These are phyloP conservation scores for Lithophane leautieri DNA, from an alignment of 2,888 invertebrate genomes.

Conservation along the genomic window DNA sequence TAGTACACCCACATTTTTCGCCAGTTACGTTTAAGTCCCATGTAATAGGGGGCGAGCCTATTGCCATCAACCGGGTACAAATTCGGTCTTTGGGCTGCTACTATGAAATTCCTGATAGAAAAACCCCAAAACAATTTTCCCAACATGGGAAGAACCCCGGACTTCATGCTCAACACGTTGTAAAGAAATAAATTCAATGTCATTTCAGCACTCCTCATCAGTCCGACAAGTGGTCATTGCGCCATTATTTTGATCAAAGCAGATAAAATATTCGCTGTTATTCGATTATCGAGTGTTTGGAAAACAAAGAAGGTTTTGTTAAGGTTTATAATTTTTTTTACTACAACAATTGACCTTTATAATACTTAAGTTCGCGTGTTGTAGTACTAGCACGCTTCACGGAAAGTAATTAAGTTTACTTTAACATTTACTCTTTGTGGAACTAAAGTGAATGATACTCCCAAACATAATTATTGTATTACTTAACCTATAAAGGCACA, in stretches of 20 bases:
- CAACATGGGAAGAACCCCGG: too few species aligned
- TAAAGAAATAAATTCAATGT: too few species aligned
- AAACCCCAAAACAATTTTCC: too few species aligned
- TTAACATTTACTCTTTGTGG: conserved; percentile 3
- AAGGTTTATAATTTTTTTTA: neutral
- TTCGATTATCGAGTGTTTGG: neutral
- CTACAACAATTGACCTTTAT: conserved; percentile 13
- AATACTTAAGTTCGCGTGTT: conserved; percentile 20
- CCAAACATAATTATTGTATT: conserved; percentile 16
- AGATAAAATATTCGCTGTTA: neutral
- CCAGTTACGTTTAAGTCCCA: too few species aligned
- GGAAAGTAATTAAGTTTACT: conserved; percentile 26
- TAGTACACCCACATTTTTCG: too few species aligned
- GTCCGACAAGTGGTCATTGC: neutral
- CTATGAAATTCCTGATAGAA: too few species aligned
- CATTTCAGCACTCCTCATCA: too few species aligned
- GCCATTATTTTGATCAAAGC: too few species aligned
- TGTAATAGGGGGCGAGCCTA: too few species aligned
- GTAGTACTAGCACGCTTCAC: conserved; percentile 9
- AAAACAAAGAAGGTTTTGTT: conserved; percentile 3
- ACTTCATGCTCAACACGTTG: too few species aligned
- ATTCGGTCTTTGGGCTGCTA: too few species aligned
- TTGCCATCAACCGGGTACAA: too few species aligned
- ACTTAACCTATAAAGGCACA: conserved; percentile 14
- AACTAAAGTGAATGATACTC: conserved; percentile 12